Evolutionary conservation across 92 coral and sea anemone species (phyloP).

Genomic region (Phymanthus crucifer): DNA sequence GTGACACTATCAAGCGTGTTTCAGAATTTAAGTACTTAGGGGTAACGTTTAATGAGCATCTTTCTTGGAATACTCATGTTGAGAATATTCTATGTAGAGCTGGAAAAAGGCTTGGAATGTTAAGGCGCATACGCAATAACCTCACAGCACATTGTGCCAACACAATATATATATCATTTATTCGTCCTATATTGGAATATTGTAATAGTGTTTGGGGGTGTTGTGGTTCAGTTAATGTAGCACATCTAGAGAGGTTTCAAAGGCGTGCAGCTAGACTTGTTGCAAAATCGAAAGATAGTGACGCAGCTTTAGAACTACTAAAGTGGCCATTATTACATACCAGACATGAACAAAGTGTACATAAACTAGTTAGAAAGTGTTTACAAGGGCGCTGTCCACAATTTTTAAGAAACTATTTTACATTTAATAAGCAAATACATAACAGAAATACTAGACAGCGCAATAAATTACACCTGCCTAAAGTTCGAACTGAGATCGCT

Average conservation of each 20-base stretch:
- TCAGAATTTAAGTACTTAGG: not conserved
- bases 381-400: constrained; percentile 38
- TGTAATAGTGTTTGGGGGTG: constrained; percentile 52
- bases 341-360: constrained; percentile 29
- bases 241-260: constrained; percentile 32
- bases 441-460: constrained; percentile 49
- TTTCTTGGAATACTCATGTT: not conserved
- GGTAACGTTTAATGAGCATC: not conserved
- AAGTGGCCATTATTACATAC: constrained; percentile 39
- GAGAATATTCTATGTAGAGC: constrained; percentile 23
- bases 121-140: constrained; percentile 36
- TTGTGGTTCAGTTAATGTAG: constrained; percentile 22
- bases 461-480: constrained; percentile 43
- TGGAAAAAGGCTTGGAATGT: constrained; percentile 50
- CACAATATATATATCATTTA: constrained; percentile 37
- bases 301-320: constrained; percentile 25
- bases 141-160: constrained; percentile 38
- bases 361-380: constrained; percentile 37
- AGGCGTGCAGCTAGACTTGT: constrained; percentile 42
- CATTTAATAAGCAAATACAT: constrained; percentile 22
- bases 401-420: constrained; percentile 41
- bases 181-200: constrained; percentile 40
- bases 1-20: not conserved
- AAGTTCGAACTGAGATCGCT: constrained; percentile 53
- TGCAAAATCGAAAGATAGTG: constrained; percentile 16